These are phyloP conservation scores for Pipistrellus kuhlii DNA, from an alignment of 2,797 vertebrate genomes.

Conservation along the genomic window DNA sequence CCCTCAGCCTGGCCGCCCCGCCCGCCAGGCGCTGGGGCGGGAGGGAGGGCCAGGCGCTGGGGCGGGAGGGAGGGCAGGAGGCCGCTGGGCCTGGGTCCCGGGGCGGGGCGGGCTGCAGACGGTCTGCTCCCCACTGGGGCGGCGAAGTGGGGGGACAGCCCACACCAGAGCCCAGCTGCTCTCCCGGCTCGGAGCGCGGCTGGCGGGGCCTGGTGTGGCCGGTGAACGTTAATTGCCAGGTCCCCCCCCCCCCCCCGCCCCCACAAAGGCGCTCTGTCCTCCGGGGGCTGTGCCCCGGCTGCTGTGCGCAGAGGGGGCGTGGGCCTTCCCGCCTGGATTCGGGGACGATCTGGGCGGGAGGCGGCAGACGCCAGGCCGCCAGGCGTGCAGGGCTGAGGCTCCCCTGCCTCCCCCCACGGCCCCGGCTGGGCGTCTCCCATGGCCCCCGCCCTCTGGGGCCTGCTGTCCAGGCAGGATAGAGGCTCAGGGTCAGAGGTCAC, in stretches of 20 bases:
- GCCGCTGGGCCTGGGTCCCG: background rate
- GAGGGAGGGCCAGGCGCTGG: background rate
- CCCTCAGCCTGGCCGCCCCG: background rate
- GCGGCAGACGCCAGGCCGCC: background rate
- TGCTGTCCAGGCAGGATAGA: no score
- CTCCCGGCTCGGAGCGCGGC: background rate
- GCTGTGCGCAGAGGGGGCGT: background rate
- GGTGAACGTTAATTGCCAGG: background rate
- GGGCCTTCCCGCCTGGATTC: background rate
- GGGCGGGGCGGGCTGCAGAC: background rate
- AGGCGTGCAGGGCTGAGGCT: background rate
- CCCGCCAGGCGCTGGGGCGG: background rate
- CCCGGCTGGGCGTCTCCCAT: fast-evolving
- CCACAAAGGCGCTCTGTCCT: constrained; percentile 54
- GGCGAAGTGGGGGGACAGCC: background rate
- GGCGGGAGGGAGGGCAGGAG: no score
- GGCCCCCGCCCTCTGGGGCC: background rate
- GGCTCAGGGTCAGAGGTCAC: fast-evolving
- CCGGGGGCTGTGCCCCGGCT: background rate
- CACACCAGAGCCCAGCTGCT: fast-evolving
- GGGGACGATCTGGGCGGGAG: background rate
- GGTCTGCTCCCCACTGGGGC: background rate
- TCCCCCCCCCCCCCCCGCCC: background rate
- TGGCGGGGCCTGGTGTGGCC: fast-evolving
- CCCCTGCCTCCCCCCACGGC: fast-evolving